These are phyloP conservation scores for Sebastes miniatus DNA, from an alignment of 2,797 vertebrate species.

Conservation along the genomic window DNA sequence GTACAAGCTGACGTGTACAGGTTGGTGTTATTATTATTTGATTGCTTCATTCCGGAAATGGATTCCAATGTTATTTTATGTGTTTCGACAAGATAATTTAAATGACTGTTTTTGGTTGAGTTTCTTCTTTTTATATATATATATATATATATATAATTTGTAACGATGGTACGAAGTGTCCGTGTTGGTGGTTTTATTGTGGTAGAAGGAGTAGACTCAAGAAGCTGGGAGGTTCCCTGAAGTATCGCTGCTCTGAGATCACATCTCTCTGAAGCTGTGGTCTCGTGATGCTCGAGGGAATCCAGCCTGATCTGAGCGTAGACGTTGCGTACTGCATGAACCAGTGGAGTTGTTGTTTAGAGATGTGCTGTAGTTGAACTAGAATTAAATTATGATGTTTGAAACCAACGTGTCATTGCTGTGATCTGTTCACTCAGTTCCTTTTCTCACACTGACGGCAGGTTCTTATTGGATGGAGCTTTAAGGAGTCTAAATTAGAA, in stretches of 20 bases:
- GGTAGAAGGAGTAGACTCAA: constrained; percentile 62
- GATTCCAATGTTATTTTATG: constrained; percentile 32
- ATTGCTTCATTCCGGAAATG: constrained; percentile 61
- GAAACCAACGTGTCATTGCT: not conserved
- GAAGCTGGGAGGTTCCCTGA: not conserved
- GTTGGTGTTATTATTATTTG: constrained; percentile 34
- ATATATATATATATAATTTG: constrained; percentile 75
- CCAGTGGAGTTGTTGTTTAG: not conserved
- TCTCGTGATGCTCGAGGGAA: no score
- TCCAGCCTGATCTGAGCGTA: not conserved
- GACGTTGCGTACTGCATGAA: not conserved
- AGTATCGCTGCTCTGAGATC: not conserved
- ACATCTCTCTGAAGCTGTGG: not conserved
- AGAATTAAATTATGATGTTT: not conserved
- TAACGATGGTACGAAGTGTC: constrained; percentile 86
- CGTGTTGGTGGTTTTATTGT: constrained; percentile 81
- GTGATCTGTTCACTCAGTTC: not conserved
- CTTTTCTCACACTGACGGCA: not conserved
- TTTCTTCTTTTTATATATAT: constrained; percentile 42
- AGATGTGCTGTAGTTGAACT: not conserved
- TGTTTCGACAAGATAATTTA: constrained; percentile 68
- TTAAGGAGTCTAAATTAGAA: not conserved
- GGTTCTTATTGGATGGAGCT: not conserved
- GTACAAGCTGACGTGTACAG: constrained; percentile 56
- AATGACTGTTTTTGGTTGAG: constrained; percentile 77